A percentile compares a stretch with the other conserved stretches of the same genome.
These are phyloP conservation scores for Otolemur garnettii DNA, from an alignment of 2,113 vertebrate species.

Conservation along the genomic window DNA sequence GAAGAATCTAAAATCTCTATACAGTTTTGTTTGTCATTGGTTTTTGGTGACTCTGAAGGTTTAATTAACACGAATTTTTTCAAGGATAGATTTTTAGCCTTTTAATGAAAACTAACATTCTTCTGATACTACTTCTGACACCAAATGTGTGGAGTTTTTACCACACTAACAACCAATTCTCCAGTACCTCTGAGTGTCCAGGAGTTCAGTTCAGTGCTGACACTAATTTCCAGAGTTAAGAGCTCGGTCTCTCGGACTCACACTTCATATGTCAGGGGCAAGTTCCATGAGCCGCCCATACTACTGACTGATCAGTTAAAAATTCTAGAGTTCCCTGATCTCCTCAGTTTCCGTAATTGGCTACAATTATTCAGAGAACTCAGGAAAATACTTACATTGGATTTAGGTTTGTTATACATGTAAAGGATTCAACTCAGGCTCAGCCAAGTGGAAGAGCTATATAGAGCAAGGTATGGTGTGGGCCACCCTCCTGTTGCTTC, in stretches of 20 bases:
- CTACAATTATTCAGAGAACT: not conserved
- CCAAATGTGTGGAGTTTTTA: not conserved
- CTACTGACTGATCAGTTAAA: not conserved
- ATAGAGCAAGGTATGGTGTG: not conserved
- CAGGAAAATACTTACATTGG: not conserved
- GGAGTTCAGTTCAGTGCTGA: not conserved
- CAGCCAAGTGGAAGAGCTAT: not conserved
- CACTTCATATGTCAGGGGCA: not conserved
- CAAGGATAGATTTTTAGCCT: slow-evolving; percentile 25
- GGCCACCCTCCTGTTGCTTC: not conserved
- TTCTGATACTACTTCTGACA: not conserved
- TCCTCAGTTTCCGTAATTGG: not conserved
- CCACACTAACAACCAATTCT: not conserved
- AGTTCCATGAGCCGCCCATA: not conserved
- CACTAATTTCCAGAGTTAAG: not conserved
- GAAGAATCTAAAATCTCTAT: not conserved
- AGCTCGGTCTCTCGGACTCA: not conserved
- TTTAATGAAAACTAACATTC: not conserved
- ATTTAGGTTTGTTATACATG: not conserved
- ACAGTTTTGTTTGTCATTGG: not conserved
- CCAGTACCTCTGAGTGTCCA: not conserved
- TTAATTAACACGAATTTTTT: slow-evolving; percentile 13
- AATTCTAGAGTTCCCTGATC: not conserved
- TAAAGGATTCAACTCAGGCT: not conserved
- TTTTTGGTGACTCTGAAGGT: slow-evolving; percentile 44